These are phyloP conservation scores for Callospermophilus lateralis DNA, from an alignment of 2,113 vertebrate species.

Conservation along the genomic window DNA sequence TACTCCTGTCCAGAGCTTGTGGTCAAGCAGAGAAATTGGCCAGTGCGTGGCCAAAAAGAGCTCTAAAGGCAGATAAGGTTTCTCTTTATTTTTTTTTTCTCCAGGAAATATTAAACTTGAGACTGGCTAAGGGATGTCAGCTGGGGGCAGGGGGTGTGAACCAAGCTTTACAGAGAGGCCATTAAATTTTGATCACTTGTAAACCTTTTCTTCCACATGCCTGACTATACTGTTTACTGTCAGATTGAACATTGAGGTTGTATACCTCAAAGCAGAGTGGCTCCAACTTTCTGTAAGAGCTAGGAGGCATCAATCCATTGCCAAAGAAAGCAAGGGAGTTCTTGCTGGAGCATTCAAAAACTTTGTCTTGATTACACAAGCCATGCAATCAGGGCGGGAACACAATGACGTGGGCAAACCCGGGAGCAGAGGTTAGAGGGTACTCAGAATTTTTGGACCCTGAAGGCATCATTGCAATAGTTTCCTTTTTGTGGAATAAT, in stretches of 20 bases:
- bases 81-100: neutral
- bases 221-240: neutral
- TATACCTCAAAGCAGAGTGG: neutral
- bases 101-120: neutral
- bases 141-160: neutral
- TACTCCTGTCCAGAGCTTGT: neutral
- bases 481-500: neutral
- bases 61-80: neutral
- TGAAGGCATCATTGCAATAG: neutral
- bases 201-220: neutral
- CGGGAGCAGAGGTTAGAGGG: neutral
- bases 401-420: neutral
- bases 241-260: neutral
- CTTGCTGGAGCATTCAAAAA: conserved; percentile 40
- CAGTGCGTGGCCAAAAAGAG: neutral
- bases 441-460: neutral
- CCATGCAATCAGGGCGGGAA: neutral
- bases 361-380: conserved; percentile 35
- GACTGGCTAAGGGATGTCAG: neutral
- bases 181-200: neutral
- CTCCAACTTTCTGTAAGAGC: neutral
- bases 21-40: neutral
- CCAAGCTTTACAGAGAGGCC: neutral
- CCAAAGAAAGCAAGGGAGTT: conserved; percentile 29
- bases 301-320: neutral